Conservation (phyloP, 2,113 vertebrate species). For the Micronycteris hirsuta region DNA sequence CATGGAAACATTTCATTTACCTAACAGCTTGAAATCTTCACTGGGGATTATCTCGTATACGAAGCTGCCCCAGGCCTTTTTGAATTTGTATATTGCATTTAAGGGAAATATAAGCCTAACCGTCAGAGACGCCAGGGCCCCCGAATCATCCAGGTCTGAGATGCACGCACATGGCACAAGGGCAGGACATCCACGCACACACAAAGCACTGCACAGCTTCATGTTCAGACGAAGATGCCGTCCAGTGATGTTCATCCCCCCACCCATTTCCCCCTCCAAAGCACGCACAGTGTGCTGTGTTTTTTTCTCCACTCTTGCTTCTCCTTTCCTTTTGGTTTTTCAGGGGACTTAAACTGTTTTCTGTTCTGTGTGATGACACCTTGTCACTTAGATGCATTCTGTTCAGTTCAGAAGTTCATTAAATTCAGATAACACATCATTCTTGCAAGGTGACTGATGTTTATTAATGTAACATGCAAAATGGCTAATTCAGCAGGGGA, state of each 20-base stretch:
- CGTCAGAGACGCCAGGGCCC: conserved; percentile 9
- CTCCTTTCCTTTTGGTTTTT: background rate
- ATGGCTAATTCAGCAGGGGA: conserved; percentile 60
- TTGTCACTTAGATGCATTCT: conserved; percentile 56
- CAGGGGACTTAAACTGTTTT: conserved; percentile 14
- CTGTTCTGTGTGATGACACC: conserved; percentile 56
- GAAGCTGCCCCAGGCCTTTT: background rate
- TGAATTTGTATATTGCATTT: conserved; percentile 38
- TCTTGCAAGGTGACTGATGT: conserved; percentile 63
- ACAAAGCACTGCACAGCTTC: background rate
- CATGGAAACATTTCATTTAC: conserved; percentile 67
- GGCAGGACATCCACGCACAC: background rate
- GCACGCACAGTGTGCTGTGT: background rate
- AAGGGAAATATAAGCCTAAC: conserved; percentile 61
- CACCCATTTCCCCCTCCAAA: too few relatives aligned
- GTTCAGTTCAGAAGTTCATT: conserved; percentile 75
- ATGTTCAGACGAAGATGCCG: background rate
- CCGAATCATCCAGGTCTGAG: conserved; percentile 31
- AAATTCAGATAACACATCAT: conserved; percentile 59
- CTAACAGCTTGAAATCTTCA: conserved; percentile 67
- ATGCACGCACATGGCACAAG: background rate
- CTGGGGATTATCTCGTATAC: background rate
- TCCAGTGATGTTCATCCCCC: background rate
- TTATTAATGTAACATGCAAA: conserved; percentile 67
- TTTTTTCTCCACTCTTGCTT: background rate